phyloP scores from a whole-genome alignment of 2,113 vertebrate species.

The Brienomyrus longianalis region DNA sequence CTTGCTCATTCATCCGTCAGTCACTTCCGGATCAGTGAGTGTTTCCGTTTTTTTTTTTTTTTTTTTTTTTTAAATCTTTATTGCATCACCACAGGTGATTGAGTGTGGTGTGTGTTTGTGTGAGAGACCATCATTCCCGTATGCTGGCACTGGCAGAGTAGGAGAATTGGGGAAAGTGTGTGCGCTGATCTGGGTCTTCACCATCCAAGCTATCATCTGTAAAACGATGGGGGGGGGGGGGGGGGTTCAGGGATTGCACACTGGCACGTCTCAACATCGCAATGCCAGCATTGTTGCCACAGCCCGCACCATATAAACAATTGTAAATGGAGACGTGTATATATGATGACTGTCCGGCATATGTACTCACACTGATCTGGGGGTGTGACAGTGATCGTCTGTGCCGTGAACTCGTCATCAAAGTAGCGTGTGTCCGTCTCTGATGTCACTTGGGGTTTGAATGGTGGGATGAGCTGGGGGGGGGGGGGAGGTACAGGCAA shows the following conservation, averaged over 20 bases:
- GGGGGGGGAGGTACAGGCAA: conserved; percentile 1
- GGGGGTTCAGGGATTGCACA: not conserved
- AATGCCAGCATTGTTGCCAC: not conserved
- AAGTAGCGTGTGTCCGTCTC: conserved; percentile 90
- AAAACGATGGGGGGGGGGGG: not conserved
- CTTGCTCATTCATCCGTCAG: not conserved
- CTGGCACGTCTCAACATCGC: not conserved
- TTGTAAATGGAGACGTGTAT: not conserved
- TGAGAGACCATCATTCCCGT: conserved; percentile 65
- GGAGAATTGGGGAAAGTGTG: conserved; percentile 93
- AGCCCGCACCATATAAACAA: not conserved
- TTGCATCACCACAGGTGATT: not conserved
- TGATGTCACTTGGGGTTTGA: conserved; percentile 89
- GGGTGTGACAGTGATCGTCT: conserved; percentile 88
- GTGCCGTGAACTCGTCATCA: conserved; percentile 89
- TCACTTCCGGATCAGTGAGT: not conserved
- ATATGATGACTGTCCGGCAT: too few species aligned
- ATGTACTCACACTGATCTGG: conserved; percentile 83
- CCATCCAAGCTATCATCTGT: conserved; percentile 79
- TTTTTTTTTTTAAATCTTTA: not conserved
- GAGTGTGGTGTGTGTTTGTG: not conserved
- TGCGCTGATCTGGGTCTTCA: conserved; percentile 74
- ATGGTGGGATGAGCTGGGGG: conserved; percentile 75
- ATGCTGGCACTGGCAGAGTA: conserved; percentile 86
- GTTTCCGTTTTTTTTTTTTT: not conserved